These are phyloP conservation scores for Meiosimyza platycephala DNA, from an alignment of 2,888 invertebrate genomes.

Conservation along the genomic window DNA sequence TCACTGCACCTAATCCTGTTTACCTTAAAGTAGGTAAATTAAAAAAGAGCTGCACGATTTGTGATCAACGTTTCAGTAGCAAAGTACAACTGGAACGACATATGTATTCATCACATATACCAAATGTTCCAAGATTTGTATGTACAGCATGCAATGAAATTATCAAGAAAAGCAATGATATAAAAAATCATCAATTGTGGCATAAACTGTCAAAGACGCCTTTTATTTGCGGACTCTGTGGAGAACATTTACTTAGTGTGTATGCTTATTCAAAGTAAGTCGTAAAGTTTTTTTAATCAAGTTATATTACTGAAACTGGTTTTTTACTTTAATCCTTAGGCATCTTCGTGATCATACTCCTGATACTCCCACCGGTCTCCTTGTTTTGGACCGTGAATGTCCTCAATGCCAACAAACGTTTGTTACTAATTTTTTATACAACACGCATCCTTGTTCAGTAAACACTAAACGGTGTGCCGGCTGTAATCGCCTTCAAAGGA, in stretches of 20 bases:
- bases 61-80: conserved; percentile 54
- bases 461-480: conserved; percentile 61
- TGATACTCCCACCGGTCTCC: conserved; percentile 48
- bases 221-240: conserved; percentile 68
- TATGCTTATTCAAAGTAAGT: conserved; percentile 53
- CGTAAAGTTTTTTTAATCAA: not conserved
- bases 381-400: conserved; percentile 61
- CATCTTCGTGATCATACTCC: conserved; percentile 59
- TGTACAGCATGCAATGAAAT: conserved; percentile 70
- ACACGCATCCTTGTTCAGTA: conserved; percentile 64
- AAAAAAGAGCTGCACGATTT: conserved; percentile 56
- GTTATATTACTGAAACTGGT: not conserved
- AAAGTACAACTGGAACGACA: conserved; percentile 59
- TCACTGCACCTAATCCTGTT: conserved; percentile 2
- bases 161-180: conserved; percentile 63
- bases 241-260: conserved; percentile 55
- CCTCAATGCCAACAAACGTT: conserved; percentile 60
- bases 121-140: conserved; percentile 60
- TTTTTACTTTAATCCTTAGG: conserved; percentile 42
- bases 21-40: conserved; percentile 27
- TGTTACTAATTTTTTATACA: conserved; percentile 64
- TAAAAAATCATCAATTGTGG: conserved; percentile 67
- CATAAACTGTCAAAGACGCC: conserved; percentile 66
- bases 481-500: conserved; percentile 56
- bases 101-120: conserved; percentile 54